Evolutionary conservation across 2,113 vertebrate species (phyloP).

Genomic region (Gallinago undulata): DNA sequence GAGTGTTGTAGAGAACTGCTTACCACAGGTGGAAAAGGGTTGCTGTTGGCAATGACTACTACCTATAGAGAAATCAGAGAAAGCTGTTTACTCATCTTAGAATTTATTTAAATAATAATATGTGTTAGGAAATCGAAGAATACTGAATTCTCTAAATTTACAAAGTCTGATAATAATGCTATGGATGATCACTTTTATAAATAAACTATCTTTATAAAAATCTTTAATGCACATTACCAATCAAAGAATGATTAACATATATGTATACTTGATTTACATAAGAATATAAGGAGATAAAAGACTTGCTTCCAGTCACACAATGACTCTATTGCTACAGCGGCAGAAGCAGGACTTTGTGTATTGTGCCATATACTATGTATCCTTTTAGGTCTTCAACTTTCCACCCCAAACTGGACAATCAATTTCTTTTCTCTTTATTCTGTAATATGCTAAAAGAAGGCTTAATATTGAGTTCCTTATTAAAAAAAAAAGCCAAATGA

Average conservation of each 20-base stretch:
- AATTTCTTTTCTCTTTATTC: background rate
- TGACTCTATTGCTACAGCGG: background rate
- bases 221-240: background rate
- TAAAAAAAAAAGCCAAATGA: background rate
- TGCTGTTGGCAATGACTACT: constrained; percentile 36
- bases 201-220: background rate
- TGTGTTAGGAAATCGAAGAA: background rate
- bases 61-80: constrained; percentile 21
- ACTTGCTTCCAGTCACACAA: background rate
- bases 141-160: background rate
- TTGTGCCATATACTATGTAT: background rate
- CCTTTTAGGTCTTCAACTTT: background rate
- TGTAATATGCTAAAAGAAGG: background rate
- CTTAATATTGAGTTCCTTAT: background rate
- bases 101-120: background rate
- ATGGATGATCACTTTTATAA: background rate
- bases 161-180: background rate
- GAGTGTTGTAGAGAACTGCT: background rate
- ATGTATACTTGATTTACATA: background rate
- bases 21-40: constrained; percentile 67
- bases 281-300: background rate
- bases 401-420: background rate
- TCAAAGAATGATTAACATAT: background rate
- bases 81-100: background rate
- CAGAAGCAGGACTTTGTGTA: background rate